Evolutionary conservation across 2,888 invertebrate genomes (phyloP), one percentile per base, ranked within the genome.

Genomic region (Drosophila nigricruria): DNA sequence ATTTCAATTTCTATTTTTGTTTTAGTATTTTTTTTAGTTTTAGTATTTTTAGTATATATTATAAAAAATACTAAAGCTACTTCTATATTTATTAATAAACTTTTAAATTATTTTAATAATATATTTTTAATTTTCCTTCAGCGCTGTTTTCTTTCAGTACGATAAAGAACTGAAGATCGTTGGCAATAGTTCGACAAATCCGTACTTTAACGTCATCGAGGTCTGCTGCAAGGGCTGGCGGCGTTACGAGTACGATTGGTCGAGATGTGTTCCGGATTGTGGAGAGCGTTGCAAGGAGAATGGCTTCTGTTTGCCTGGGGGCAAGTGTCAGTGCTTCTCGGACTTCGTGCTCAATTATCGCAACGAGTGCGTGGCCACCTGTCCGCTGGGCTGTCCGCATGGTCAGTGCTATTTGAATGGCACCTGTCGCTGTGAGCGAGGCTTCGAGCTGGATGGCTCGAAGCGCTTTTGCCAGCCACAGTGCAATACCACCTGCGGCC

Each of bases 191-290:
- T 84, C 89, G 5, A 79, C 73, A 0, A 85, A 86, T 65, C 72
- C 73, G 0, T 67, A 85, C 54, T 92, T 90, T 95, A 96, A 90
- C 88, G 94, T 94, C 57, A 94, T 96, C 81, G 94, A 95, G 70
- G 94, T 95, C 18, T 97, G 97, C 89, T 97, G 97, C 89, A 94
- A 94, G 3, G 96, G 96, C 34, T 96, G 95, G 93, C 93, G 94
- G 61, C 94, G 95, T 3, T 95, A 95, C 87, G 93, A 94, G n/a
- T 94, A 95, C 91, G 94, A 94, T 90, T 93, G 90, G 91, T 94
- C 93, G 27, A 93, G 81, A 45, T 94, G 94, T 81, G 89, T 90
- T 10, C 94, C 94, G 3, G 88, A 92, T 34, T 94, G 95, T 68
- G 80, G 82, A 0, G 82, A 88, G 0, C 78, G 79, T 9, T 92